Evolutionary conservation across 2,888 invertebrate genomes (phyloP), one percentile per base, ranked within the genome.

Genomic region (Strigamia crassipes): DNA sequence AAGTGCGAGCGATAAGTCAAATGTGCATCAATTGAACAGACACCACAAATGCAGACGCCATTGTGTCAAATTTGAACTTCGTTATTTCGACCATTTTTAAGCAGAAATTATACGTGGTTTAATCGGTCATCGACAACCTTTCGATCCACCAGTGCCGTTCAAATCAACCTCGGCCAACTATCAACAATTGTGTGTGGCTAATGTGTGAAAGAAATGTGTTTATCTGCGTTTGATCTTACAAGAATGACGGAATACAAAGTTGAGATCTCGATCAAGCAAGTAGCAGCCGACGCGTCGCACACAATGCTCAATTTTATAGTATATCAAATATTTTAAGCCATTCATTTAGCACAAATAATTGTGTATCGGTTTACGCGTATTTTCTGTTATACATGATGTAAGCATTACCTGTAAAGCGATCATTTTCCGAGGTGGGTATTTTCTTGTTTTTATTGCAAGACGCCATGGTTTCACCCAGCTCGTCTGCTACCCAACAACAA

Each of bases 401-500:
- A 5, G 13, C 27, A 73, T 73, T 78, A 78, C 78, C 78, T 78
- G 78, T 3, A 5, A 31, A 78, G 34, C 23, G 78, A 42, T 42
- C 42, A 18, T 21, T 38, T 78, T 78, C 23, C 13, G 38, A 42
- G 12, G 81, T 13, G 34, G 81, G 34, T 46, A 66, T 66, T 66
- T 34, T 81, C 66, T 66, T 66, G 66, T 81, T 66, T 81, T 81
- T 81, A 81, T 66, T 81, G 31, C 38, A 46, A 81, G 81, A 66
- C 81, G 81, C 81, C 81, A 81, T 81, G 38, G 66, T 66, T 38
- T 46, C 80, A 23, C 81, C 81, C 38, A 42, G 77, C 81, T 81
- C 81, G 81, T 81, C 81, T 81, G 81, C 81, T 81, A 78, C 77
- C 78, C 81, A 81, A 78, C 81, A 81, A 73, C 81, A 78, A 41